Base-by-base conservation (phyloP, 2,888 invertebrate species). In the Brachylomia viminalis region DNA sequence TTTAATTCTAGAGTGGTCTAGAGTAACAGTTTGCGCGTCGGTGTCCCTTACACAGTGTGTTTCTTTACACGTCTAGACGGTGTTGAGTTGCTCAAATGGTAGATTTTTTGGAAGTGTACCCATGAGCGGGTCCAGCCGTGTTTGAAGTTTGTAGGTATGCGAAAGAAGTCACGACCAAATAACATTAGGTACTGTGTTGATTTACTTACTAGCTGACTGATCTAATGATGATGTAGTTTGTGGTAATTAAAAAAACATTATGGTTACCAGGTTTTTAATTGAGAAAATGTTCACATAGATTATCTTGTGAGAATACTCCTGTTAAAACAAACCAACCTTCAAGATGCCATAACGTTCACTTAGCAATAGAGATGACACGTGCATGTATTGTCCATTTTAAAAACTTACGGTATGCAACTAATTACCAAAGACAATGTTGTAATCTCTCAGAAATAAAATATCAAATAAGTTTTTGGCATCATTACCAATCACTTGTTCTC, bases 391-490 rank as follows among this genome's bases (percentile, higher is more conserved):
- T 42, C 49, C 17, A 47, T 38, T 38, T 38, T 47, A 20, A 13
- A 56, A 66, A 42, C 10, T 6, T 13, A 20, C 23, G 27, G 11
- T 58, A n/a, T 13, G 15, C 23, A 66, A 66, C 15, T 70, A 56
- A 23, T 8, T 23, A 47, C 33, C 42, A 52, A 49, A 62, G n/a
- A n/a, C 38, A 75, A 59, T 30, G 8, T 23, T 20, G n/a, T 20
- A 38, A 30, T 15, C 15, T n/a, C 49, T 30, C 49, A 49, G 17
- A 47, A 30, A 15, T 30, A 47, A 47, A 42, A 33, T n/a, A 76
- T 33, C 11, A 4, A 30, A n/a, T 45, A 17, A 33, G 10, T 61
- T 38, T 23, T 62, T 75, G 66, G 56, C 80, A 4, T 38, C n/a
- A n/a, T n/a, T n/a, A n/a, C n/a, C n/a, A n/a, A n/a, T n/a, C n/a